Conservation (phyloP, 1,140 invertebrate genomes). For the Metopolophium dirhodum region DNA sequence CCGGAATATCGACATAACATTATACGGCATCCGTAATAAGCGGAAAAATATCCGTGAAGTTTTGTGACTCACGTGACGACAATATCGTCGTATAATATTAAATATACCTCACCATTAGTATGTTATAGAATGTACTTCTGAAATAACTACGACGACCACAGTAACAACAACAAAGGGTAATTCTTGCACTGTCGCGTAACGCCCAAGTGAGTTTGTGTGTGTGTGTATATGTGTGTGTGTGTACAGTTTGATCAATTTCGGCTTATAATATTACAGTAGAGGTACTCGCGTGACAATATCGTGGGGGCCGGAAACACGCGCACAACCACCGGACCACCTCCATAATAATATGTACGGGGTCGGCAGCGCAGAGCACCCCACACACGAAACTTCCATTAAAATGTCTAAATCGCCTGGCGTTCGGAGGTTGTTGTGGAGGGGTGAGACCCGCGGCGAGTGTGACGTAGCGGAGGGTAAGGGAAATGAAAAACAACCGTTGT, state of each 20-base stretch:
- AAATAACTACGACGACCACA: background rate
- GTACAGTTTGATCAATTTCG: constrained; percentile 36
- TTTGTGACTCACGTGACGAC: background rate
- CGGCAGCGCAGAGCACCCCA: background rate
- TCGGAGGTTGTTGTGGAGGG: background rate
- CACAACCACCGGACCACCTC: background rate
- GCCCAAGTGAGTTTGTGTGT: too few relatives aligned
- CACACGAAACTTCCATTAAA: constrained; percentile 56
- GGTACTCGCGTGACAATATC: background rate
- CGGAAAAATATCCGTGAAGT: background rate
- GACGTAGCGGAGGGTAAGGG: background rate
- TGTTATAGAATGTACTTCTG: background rate
- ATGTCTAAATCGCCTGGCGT: constrained; percentile 18
- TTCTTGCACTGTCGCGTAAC: background rate
- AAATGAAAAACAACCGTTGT: constrained; percentile 46
- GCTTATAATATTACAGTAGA: background rate
- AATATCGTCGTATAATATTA: too few relatives aligned
- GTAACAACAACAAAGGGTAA: background rate
- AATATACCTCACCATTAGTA: background rate
- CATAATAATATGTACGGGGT: background rate
- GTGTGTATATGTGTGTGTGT: too few relatives aligned
- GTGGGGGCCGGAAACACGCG: background rate
- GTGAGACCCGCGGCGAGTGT: background rate
- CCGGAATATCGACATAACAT: too few relatives aligned
- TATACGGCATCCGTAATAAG: too few relatives aligned